phyloP scores from a whole-genome alignment of 92 coral and sea anemone species.

The Blastomussa wellsi region DNA sequence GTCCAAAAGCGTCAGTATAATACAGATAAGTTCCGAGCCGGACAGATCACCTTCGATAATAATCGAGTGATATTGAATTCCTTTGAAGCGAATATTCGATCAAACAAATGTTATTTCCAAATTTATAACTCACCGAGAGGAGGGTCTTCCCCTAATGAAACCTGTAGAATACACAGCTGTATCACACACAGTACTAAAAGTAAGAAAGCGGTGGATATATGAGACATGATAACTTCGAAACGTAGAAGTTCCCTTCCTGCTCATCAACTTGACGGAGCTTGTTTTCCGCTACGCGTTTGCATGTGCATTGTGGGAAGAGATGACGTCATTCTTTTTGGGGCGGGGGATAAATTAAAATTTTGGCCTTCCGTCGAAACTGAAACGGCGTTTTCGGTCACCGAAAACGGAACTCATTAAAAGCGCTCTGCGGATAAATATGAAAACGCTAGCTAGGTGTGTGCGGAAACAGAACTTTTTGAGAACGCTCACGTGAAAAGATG shows the following conservation, averaged over 20 bases:
- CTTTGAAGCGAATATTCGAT: background rate
- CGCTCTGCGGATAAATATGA: too few relatives aligned
- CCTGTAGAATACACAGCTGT: slow-evolving; percentile 12
- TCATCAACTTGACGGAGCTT: background rate
- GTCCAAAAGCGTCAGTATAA: background rate
- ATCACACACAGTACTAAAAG: slow-evolving; percentile 6
- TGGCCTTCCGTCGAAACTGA: too few relatives aligned
- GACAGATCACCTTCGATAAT: slow-evolving; percentile 2
- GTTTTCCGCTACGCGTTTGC: background rate
- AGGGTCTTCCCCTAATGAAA: background rate
- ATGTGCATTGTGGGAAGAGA: slow-evolving; percentile 1
- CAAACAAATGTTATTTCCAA: background rate
- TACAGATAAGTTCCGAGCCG: background rate
- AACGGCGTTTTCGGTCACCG: too few relatives aligned
- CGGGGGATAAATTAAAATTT: too few relatives aligned
- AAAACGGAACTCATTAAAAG: too few relatives aligned
- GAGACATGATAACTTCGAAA: background rate
- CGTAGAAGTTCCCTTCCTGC: background rate
- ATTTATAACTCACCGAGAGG: slow-evolving; percentile 10
- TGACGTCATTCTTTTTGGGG: slow-evolving; percentile 44
- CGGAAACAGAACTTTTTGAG: too few relatives aligned
- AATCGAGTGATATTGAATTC: slow-evolving; percentile 7
- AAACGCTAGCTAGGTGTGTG: too few relatives aligned
- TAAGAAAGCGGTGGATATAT: background rate
- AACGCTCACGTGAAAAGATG: too few relatives aligned